Percentiles rank a stretch among this genome's conserved stretches.
Evolutionary conservation across 2,888 invertebrate genomes (phyloP).

Genomic region (Resseliella maxima): DNA sequence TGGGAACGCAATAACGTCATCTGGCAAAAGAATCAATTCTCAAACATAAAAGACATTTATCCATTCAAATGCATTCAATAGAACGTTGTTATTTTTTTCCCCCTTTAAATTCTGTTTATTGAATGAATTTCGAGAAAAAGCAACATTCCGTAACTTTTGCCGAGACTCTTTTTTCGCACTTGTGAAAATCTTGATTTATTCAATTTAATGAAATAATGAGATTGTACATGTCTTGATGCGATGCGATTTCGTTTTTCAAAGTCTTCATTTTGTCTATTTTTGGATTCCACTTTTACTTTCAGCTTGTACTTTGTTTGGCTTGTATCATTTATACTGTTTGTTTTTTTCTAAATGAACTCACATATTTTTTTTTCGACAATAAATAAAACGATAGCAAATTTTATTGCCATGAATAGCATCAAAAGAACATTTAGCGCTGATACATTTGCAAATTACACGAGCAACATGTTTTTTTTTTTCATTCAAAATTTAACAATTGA

Average conservation of each 20-base stretch:
- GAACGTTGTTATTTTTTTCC: neutral
- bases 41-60: neutral
- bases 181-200: constrained; percentile 17
- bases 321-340: neutral
- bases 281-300: neutral
- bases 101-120: neutral
- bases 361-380: neutral
- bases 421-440: neutral
- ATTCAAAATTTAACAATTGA: neutral
- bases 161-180: neutral
- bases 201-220: constrained; percentile 14
- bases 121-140: neutral
- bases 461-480: neutral
- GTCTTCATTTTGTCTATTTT: neutral
- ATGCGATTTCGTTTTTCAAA: neutral
- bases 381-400: neutral
- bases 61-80: neutral
- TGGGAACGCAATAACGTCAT: neutral
- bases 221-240: constrained; percentile 1
- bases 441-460: constrained; percentile 18
- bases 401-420: neutral
- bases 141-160: neutral
- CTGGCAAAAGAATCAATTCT: constrained; percentile 24
- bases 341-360: neutral
- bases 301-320: too few species aligned